Base-by-base conservation (phyloP, 2,888 invertebrate species). In the Ormyrus nitidulus region DNA sequence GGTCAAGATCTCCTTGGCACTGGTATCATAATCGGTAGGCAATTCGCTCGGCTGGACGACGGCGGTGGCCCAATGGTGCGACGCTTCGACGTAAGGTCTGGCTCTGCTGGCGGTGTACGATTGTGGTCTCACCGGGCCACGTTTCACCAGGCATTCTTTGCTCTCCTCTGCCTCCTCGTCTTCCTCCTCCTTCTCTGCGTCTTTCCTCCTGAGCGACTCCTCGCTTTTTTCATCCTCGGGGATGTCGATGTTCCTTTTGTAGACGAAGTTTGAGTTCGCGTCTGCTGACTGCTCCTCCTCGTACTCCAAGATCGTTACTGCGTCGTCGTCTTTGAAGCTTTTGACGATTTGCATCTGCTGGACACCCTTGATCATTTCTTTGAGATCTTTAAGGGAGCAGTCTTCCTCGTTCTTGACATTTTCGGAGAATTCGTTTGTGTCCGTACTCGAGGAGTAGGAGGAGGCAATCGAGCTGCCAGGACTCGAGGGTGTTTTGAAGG, bases 81-180 rank as follows among this genome's bases (percentile, higher is more conserved):
- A 46, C 0, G 19, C 19, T 19, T 81, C 81, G 7, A 78, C 46
- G 56, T 80, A 83, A 5, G 84, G 77, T 10, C 44, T 74, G 1
- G 73, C 9, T 6, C 77, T 46, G 34, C 61, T 56, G 0, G 48
- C 71, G n/a, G 54, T 44, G 10, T 82, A 76, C 5, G 70, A 13
- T 0, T 84, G 84, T 0, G 86, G 83, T 65, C 85, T 86, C 7
- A 85, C 83, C 5, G 88, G 88, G 5, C 87, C 88, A 0, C 88
- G 86, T 68, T 85, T 84, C 8, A 86, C 81, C 3, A 87, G 79
- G 59, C 84, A 19, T 2, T 19, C 19, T 19, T 19, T 19, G 19
- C 19, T 19, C 19, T 19, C 84, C n/a, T 81, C 78, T 10, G 81
- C 80, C 0, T 83, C 71, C 1, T 83, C 80, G 0, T 81, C 77